A percentile compares a stretch with the other conserved stretches of the same genome.
These are phyloP conservation scores for Lasioglossum vierecki DNA, from an alignment of 2,888 invertebrate species.

Conservation along the genomic window DNA sequence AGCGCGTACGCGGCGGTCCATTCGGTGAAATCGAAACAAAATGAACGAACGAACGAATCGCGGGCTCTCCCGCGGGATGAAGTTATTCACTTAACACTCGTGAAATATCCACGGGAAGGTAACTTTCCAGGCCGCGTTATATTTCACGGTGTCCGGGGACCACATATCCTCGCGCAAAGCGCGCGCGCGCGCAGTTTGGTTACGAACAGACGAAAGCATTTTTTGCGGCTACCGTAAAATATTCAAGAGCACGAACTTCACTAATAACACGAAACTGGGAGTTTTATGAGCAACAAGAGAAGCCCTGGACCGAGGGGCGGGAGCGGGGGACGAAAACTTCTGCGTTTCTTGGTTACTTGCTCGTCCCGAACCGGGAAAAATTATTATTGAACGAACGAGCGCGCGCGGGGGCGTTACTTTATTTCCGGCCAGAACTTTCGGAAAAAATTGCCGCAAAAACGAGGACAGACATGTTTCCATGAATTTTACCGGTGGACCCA, in stretches of 20 bases:
- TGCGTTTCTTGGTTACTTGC: constrained; percentile 31
- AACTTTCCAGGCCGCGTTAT: constrained; percentile 25
- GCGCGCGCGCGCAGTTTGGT: constrained; percentile 13
- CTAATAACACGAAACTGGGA: constrained; percentile 58
- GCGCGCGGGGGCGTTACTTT: constrained; percentile 7
- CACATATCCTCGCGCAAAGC: constrained; percentile 24
- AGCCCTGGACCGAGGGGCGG: not conserved
- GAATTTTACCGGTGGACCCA: not conserved
- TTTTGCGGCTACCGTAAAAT: constrained; percentile 50
- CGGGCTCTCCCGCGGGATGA: not conserved
- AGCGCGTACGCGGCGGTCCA: not conserved
- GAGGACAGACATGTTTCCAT: not conserved
- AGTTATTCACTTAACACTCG: constrained; percentile 27
- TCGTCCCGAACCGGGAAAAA: constrained; percentile 23
- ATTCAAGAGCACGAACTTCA: constrained; percentile 57
- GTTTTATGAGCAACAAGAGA: constrained; percentile 46
- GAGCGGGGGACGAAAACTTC: not conserved
- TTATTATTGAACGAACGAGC: constrained; percentile 19
- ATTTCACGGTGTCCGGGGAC: constrained; percentile 32
- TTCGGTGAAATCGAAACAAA: not conserved
- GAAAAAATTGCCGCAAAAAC: not conserved
- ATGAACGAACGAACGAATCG: not conserved
- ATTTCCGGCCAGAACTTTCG: not conserved
- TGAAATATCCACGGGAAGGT: constrained; percentile 21
- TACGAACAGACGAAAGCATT: constrained; percentile 47